Evolutionary conservation across 1,140 invertebrate species (phyloP).

Genomic region (Atta colombica): DNA sequence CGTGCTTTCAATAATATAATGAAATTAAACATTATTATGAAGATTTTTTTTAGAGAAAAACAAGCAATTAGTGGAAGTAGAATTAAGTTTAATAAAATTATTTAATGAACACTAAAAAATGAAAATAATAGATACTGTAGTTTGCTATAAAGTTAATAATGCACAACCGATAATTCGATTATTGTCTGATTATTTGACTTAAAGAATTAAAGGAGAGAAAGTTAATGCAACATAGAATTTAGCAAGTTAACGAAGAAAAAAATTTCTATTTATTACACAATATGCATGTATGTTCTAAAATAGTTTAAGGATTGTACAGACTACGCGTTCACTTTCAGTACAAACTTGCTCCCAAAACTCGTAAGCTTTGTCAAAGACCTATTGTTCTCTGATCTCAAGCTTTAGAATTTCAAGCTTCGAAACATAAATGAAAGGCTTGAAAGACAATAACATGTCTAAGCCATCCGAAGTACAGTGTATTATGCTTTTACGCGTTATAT

Average conservation of each 20-base stretch:
- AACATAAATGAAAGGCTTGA: conserved; percentile 37
- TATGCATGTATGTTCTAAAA: not conserved
- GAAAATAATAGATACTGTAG: not conserved
- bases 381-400: conserved; percentile 43
- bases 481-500: conserved; percentile 12
- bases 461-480: not conserved
- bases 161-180: not conserved
- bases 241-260: not conserved
- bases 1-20: not conserved
- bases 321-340: conserved; percentile 18
- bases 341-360: conserved; percentile 44
- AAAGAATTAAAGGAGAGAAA: not conserved
- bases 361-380: conserved; percentile 41
- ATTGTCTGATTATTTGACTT: not conserved
- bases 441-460: conserved; percentile 21
- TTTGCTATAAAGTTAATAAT: not conserved
- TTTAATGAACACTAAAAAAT: not conserved
- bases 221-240: not conserved
- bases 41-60: not conserved
- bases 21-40: not conserved
- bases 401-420: conserved; percentile 21
- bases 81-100: not conserved
- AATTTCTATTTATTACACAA: not conserved
- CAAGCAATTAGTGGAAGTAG: not conserved
- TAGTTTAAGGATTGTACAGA: not conserved